Base-by-base conservation (phyloP, 2,113 vertebrate genomes). In the Microcebus ravelobensis region DNA sequence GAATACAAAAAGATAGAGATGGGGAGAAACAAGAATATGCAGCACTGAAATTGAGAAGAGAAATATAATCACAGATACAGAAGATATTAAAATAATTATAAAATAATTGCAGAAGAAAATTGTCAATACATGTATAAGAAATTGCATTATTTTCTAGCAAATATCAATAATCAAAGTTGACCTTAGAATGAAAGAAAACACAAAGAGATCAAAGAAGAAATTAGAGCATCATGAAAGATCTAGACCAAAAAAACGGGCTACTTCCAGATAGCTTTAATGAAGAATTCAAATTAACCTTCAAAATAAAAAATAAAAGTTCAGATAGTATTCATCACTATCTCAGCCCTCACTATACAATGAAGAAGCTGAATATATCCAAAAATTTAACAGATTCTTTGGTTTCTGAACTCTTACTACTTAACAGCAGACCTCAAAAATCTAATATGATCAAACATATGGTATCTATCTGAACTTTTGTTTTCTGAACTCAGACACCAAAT, bases 261-360 rank as follows among this genome's bases (percentile, higher is more conserved):
- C 65, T 7, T 45, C 23, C n/a, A 81, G 21, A 42, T 8, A 34
- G 39, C 59, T 84, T 84, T 89, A 80, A 20, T 74, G 6, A 3
- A 50, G 31, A 79, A n/a, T 85, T 80, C 74, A 52, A 68, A 31
- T 65, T 85, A 85, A 57, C 23, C 57, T 90, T 84, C 39, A 85
- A 92, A 95, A 36, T 85, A 85, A 65, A 31, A 91, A 86, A 83
- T 70, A 13, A 77, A 76, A 71, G 36, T 91, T 68, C 8, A 68
- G 23, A 34, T 42, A 68, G 59, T 45, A 25, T 82, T 77, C 36
- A 70, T 82, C 45, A 82, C 68, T 67, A 55, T 31, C 23, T 91
- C 13, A 82, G 12, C 11, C 77, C 88, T 91, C 23, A 77, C 42
- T 36, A 21, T 77, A 52, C 68, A 94, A n/a, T 25, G 67, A 65